Conservation (phyloP, 2,113 vertebrate genomes). For the Protobothrops mucrosquamatus region DNA sequence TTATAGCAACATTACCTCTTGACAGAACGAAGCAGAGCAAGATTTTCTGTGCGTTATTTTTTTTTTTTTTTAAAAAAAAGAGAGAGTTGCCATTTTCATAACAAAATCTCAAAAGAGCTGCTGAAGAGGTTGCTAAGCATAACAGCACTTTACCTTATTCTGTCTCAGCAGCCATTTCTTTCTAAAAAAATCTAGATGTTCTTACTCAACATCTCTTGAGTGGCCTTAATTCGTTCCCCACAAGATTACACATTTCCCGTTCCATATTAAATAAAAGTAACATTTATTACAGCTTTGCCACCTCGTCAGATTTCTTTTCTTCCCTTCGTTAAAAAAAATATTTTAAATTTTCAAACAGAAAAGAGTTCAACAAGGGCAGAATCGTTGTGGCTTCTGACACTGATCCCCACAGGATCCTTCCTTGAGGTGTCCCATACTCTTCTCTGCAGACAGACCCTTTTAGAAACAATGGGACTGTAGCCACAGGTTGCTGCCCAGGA, state of each 20-base stretch:
- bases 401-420: neutral
- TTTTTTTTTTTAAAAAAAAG: no score
- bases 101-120: neutral
- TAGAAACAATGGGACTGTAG: conserved; percentile 13
- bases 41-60: neutral
- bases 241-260: conserved; percentile 31
- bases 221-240: conserved; percentile 45
- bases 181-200: conserved; percentile 3
- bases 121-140: neutral
- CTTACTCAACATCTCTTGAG: neutral
- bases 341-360: neutral
- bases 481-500: neutral
- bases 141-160: conserved; percentile 19
- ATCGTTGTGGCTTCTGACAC: neutral
- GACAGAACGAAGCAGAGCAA: accelerated
- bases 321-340: neutral
- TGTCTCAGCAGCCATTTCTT: conserved; percentile 18
- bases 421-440: neutral
- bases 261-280: conserved; percentile 31
- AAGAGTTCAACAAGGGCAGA: neutral
- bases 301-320: neutral
- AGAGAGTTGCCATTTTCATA: neutral
- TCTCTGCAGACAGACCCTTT: neutral
- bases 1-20: neutral
- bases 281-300: neutral